Evolutionary conservation across 1,140 invertebrate species (phyloP).

Genomic region (Reticulitermes speratus): DNA sequence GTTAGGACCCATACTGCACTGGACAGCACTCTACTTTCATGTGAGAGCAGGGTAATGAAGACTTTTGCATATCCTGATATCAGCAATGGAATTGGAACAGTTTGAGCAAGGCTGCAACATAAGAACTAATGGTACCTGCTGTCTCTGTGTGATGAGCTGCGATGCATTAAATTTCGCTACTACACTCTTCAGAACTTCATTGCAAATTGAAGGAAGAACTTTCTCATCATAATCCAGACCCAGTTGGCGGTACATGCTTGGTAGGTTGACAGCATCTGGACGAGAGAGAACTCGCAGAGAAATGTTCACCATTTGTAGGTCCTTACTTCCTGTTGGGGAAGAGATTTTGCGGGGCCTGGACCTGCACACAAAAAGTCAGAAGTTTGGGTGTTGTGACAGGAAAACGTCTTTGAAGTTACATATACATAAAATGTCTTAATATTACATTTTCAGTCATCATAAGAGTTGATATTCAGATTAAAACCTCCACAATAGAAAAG

Average conservation of each 20-base stretch:
- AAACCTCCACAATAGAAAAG: too few species aligned
- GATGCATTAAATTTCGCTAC: slow-evolving; percentile 99
- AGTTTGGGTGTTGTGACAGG: too few species aligned
- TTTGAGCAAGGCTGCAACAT: too few species aligned
- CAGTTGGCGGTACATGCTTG: slow-evolving; percentile 83
- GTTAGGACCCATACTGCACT: too few species aligned
- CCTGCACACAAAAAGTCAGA: slow-evolving; percentile 40
- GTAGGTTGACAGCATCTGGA: slow-evolving; percentile 79
- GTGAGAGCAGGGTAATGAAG: too few species aligned
- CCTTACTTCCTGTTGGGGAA: slow-evolving; percentile 97
- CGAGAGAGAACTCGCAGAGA: slow-evolving; percentile 92
- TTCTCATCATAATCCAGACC: slow-evolving; percentile 88
- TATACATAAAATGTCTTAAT: too few species aligned
- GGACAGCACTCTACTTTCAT: too few species aligned
- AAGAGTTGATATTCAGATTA: too few species aligned
- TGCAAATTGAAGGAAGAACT: slow-evolving; percentile 96
- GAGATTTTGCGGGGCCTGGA: slow-evolving; percentile 94
- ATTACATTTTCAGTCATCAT: too few species aligned
- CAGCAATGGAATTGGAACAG: too few species aligned
- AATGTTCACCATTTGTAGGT: slow-evolving; percentile 99
- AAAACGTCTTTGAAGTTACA: too few species aligned
- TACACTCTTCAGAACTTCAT: slow-evolving; percentile 98
- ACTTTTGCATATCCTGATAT: too few species aligned
- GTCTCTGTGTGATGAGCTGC: slow-evolving; percentile 97
- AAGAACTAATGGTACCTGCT: slow-evolving; percentile 66